Percentiles rank a stretch among this genome's conserved stretches.
Evolutionary conservation across 2,888 invertebrate species (phyloP).

Genomic region (Nomada fucata): DNA sequence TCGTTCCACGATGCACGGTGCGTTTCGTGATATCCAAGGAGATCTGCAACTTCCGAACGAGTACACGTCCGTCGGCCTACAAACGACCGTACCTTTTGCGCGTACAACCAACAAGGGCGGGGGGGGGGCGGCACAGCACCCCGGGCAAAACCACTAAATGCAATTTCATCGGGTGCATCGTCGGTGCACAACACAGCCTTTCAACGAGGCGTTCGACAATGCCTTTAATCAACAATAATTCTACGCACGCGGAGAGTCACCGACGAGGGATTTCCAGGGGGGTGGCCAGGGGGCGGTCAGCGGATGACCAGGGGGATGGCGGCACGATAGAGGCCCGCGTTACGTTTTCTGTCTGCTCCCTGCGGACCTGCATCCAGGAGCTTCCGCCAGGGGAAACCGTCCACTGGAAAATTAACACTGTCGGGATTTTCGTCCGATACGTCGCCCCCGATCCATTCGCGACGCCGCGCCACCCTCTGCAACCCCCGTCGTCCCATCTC

Average conservation of each 20-base stretch:
- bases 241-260: constrained; percentile 57
- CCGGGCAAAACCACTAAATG: constrained; percentile 71
- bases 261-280: constrained; percentile 34
- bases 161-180: constrained; percentile 76
- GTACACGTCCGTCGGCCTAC: too few species aligned
- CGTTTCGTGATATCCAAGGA: too few species aligned
- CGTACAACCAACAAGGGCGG: too few species aligned
- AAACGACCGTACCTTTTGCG: too few species aligned
- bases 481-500: neutral
- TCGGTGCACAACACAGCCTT: constrained; percentile 63
- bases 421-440: constrained; percentile 78
- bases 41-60: too few species aligned
- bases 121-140: too few species aligned
- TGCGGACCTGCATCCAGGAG: constrained; percentile 52
- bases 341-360: constrained; percentile 65
- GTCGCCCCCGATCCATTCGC: constrained; percentile 60
- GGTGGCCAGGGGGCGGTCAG: neutral
- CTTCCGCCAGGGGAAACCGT: constrained; percentile 75
- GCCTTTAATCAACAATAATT: constrained; percentile 83
- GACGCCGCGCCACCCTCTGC: constrained; percentile 12
- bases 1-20: too few species aligned
- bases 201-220: constrained; percentile 76
- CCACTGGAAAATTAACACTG: constrained; percentile 81
- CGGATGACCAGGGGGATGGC: neutral
- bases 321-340: constrained; percentile 45